Percentiles rank a stretch among this genome's conserved stretches.
These are phyloP conservation scores for Anomalospiza imberbis DNA, from an alignment of 2,797 vertebrate species.

Conservation along the genomic window DNA sequence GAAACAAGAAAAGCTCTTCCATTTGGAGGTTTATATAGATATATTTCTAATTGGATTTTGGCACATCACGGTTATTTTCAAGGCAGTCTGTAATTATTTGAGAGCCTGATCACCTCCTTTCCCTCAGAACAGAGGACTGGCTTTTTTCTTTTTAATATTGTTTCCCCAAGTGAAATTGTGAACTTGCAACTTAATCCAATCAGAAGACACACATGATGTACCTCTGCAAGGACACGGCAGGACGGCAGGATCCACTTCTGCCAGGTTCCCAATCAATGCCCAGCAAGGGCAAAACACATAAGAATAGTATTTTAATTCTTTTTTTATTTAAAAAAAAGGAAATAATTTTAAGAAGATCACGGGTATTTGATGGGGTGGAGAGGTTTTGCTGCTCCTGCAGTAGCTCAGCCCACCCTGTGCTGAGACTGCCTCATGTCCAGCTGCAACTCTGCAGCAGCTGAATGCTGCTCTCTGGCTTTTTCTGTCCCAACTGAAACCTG, in stretches of 20 bases:
- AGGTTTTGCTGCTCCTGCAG: not conserved
- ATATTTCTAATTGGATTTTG: slow-evolving; percentile 34
- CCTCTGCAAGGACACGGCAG: not conserved
- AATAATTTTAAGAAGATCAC: not conserved
- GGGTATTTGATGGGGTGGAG: not conserved
- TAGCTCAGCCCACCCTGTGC: not conserved
- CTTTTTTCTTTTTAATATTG: not conserved
- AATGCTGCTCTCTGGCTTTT: not conserved
- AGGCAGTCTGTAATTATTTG: slow-evolving; percentile 17
- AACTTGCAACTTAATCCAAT: slow-evolving; percentile 21
- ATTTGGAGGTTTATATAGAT: not conserved
- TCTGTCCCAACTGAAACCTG: not conserved
- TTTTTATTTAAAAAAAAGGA: not conserved
- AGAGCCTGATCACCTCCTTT: not conserved
- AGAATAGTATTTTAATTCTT: not conserved
- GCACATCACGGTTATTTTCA: not conserved
- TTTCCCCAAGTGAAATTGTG: not conserved
- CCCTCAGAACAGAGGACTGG: not conserved
- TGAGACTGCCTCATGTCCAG: not conserved
- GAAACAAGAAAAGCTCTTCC: not conserved
- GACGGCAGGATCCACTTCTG: not conserved
- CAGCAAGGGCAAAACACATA: not conserved
- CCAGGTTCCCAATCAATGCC: not conserved
- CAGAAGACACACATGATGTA: not conserved
- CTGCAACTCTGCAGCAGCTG: not conserved